A percentile compares a stretch with the other conserved stretches of the same genome.
These are phyloP conservation scores for Drosophila nigromelanica DNA, from an alignment of 1,140 invertebrate genomes.

Conservation along the genomic window DNA sequence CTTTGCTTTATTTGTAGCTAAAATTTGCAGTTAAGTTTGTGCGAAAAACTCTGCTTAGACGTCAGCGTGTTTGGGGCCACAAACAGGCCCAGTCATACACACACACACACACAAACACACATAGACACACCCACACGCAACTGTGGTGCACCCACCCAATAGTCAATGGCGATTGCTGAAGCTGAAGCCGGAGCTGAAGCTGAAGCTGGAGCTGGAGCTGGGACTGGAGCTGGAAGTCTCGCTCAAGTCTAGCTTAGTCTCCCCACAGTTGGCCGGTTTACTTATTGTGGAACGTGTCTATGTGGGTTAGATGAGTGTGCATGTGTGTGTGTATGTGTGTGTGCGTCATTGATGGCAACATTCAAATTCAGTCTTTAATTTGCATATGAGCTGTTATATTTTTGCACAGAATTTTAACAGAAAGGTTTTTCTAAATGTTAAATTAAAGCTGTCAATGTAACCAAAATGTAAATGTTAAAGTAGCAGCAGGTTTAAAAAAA, in stretches of 20 bases:
- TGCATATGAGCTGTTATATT: constrained; percentile 2
- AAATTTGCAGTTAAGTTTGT: constrained; percentile 21
- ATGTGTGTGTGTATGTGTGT: constrained; percentile 17
- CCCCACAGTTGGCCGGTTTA: constrained; percentile 48
- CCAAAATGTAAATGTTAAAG: no score
- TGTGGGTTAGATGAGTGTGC: constrained; percentile 57
- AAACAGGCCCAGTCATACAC: constrained; percentile 30
- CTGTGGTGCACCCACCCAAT: constrained; percentile 70
- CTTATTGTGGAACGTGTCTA: constrained; percentile 29
- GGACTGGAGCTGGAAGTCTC: constrained; percentile 28
- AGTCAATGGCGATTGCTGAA: constrained; percentile 60
- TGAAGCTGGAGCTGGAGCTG: no score
- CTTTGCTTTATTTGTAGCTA: constrained; percentile 17
- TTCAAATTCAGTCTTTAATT: constrained; percentile 20
- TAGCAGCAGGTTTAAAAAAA: no score
- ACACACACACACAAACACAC: constrained; percentile 11
- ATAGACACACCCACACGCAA: constrained; percentile 47
- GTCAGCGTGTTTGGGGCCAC: constrained; percentile 51
- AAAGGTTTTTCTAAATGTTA: background rate
- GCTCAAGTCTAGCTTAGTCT: constrained; percentile 33
- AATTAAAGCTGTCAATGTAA: no score
- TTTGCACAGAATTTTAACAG: background rate
- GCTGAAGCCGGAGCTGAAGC: constrained; percentile 33
- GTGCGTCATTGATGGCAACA: constrained; percentile 48
- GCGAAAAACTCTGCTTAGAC: constrained; percentile 27